phyloP scores from a whole-genome alignment of 2,888 invertebrate genomes.

The Eupelmus urozonus region DNA sequence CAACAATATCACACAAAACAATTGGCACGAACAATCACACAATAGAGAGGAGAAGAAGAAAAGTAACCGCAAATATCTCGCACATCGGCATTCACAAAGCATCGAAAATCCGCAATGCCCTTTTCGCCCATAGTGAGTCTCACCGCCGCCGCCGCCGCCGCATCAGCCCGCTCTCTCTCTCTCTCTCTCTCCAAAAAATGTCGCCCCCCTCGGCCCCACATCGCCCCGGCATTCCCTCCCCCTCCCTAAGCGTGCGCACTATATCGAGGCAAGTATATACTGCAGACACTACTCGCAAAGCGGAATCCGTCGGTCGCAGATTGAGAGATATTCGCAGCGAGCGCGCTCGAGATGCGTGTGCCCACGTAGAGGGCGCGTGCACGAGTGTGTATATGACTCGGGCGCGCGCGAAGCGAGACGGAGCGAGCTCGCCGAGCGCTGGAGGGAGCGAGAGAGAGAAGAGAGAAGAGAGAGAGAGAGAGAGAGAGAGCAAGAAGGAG shows the following conservation, averaged over 20 bases:
- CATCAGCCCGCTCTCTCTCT: neutral
- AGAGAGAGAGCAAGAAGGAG: slow-evolving; percentile 58
- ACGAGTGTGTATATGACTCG: slow-evolving; percentile 61
- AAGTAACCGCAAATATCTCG: too few species aligned
- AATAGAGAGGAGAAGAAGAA: too few species aligned
- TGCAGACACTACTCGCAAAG: neutral
- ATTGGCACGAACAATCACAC: too few species aligned
- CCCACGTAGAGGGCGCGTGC: slow-evolving; percentile 56
- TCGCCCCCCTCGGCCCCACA: too few species aligned
- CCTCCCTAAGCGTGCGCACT: neutral
- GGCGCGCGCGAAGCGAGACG: slow-evolving; percentile 45
- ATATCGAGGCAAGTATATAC: neutral
- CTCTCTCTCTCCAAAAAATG: neutral
- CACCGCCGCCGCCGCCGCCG: neutral
- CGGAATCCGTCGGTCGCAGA: slow-evolving; percentile 25
- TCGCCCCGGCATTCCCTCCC: too few species aligned
- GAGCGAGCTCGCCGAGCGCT: neutral
- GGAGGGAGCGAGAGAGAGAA: slow-evolving; percentile 39
- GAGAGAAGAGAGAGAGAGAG: slow-evolving; percentile 53
- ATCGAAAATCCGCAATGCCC: too few species aligned
- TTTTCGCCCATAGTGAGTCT: too few species aligned
- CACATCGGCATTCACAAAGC: too few species aligned
- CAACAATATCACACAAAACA: too few species aligned
- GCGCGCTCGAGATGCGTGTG: neutral
- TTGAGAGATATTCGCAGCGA: slow-evolving; percentile 42